Percentiles rank a stretch among this genome's conserved stretches.
These are phyloP conservation scores for Mythimna albipuncta DNA, from an alignment of 2,888 invertebrate genomes.

Conservation along the genomic window DNA sequence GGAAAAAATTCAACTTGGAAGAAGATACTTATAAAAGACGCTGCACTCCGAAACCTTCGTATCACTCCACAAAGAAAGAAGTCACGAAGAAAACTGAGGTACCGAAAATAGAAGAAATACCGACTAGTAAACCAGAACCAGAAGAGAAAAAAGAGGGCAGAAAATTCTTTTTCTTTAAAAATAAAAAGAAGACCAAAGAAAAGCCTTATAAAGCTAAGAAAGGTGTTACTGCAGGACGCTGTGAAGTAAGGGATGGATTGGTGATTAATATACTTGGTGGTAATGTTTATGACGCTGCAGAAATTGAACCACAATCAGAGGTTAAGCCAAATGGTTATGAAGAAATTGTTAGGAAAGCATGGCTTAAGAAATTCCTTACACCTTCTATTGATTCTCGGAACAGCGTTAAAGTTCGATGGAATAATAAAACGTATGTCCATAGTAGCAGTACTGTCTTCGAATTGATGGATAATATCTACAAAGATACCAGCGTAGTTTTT, in stretches of 20 bases:
- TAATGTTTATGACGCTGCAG: constrained; percentile 48
- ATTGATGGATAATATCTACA: constrained; percentile 78
- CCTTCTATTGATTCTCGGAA: constrained; percentile 75
- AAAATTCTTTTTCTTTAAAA: constrained; percentile 80
- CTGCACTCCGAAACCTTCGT: constrained; percentile 60
- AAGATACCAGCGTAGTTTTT: constrained; percentile 73
- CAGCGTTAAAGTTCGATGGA: constrained; percentile 82
- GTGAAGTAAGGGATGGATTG: constrained; percentile 81
- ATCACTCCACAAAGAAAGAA: constrained; percentile 52
- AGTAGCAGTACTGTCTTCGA: constrained; percentile 83
- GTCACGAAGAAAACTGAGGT: constrained; percentile 50
- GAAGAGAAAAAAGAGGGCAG: constrained; percentile 70
- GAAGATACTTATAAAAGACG: constrained; percentile 67
- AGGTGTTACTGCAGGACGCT: constrained; percentile 79
- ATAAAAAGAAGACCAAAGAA: constrained; percentile 74
- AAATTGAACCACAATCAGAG: constrained; percentile 29
- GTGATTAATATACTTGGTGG: constrained; percentile 72
- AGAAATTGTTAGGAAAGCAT: constrained; percentile 72
- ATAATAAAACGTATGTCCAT: constrained; percentile 77
- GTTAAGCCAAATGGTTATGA: constrained; percentile 61
- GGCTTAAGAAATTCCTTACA: constrained; percentile 77
- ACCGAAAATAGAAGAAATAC: constrained; percentile 15
- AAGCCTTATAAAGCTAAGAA: constrained; percentile 73
- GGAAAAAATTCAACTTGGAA: constrained; percentile 81
- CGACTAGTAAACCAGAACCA: constrained; percentile 63